These are phyloP conservation scores for Lophotriccus pileatus DNA, from an alignment of 2,797 vertebrate species.

Conservation along the genomic window DNA sequence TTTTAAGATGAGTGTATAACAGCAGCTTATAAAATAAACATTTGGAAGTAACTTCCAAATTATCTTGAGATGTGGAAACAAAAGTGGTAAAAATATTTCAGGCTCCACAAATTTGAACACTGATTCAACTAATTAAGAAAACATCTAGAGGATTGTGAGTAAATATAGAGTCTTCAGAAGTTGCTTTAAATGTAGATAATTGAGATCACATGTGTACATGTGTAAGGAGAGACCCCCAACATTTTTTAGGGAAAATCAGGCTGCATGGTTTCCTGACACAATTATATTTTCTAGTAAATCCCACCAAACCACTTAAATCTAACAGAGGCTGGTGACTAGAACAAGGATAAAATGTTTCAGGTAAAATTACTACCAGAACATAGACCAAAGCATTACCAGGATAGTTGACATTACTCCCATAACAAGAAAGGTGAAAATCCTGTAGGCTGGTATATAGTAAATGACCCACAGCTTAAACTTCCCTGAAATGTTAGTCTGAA, in stretches of 20 bases:
- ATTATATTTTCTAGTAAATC: not conserved
- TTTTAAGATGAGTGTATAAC: not conserved
- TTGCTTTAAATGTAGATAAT: slow-evolving; percentile 22
- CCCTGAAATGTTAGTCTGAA: not conserved
- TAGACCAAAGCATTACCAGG: not conserved
- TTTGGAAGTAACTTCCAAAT: slow-evolving; percentile 62
- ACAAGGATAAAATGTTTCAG: not conserved
- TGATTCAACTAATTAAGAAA: slow-evolving; percentile 50
- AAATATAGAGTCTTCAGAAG: slow-evolving; percentile 18
- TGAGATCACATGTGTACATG: not conserved
- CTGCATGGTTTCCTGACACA: not conserved
- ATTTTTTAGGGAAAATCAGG: not conserved
- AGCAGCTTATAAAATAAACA: slow-evolving; percentile 38
- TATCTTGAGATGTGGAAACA: slow-evolving; percentile 35
- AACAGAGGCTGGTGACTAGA: not conserved
- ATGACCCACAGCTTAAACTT: not conserved
- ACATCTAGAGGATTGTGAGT: slow-evolving; percentile 17
- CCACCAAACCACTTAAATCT: not conserved
- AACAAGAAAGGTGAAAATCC: not conserved
- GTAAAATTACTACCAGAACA: not conserved
- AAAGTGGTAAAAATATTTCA: slow-evolving; percentile 64
- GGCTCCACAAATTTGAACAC: slow-evolving; percentile 43
- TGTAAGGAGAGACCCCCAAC: not conserved
- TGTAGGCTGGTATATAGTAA: not conserved
- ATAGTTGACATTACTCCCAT: not conserved